A percentile compares a stretch with the other conserved stretches of the same genome.
phyloP scores from a whole-genome alignment of 2,113 vertebrate genomes.

The Beaufortia kweichowensis region DNA sequence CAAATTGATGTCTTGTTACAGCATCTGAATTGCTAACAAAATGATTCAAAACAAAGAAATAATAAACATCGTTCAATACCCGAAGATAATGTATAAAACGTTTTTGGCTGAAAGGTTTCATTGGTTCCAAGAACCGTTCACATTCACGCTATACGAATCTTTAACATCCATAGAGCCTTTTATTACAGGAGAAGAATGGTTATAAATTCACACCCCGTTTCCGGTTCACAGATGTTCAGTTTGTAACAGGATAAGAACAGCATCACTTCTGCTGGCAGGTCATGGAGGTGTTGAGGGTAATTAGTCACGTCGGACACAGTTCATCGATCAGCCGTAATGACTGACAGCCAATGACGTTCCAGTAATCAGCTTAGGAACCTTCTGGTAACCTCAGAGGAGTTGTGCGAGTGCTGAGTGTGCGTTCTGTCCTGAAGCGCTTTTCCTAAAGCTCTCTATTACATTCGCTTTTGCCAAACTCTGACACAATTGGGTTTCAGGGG shows the following conservation, averaged over 20 bases:
- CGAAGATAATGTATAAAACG: no score
- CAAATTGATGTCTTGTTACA: neutral
- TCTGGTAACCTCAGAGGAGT: neutral
- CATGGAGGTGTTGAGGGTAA: slow-evolving; percentile 21
- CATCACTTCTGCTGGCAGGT: neutral
- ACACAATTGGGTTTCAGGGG: neutral
- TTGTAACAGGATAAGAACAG: no score
- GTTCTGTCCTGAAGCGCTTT: neutral
- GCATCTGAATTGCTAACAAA: no score
- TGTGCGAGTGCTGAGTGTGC: slow-evolving; percentile 1
- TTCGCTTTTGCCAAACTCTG: neutral
- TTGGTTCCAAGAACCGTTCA: no score
- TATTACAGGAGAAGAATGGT: no score
- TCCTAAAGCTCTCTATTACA: neutral
- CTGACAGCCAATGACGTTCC: slow-evolving; percentile 26
- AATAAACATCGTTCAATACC: neutral
- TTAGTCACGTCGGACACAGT: slow-evolving; percentile 28
- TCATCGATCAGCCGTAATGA: slow-evolving; percentile 39
- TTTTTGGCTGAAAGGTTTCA: no score
- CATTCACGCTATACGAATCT: no score
- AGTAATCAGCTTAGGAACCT: slow-evolving; percentile 12
- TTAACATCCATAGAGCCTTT: no score
- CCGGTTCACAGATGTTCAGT: no score
- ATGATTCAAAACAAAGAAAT: no score
- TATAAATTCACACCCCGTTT: neutral